Evolutionary conservation across 2,888 invertebrate genomes (phyloP), one percentile per base, ranked within the genome.

Genomic region (Conistra vaccinii): DNA sequence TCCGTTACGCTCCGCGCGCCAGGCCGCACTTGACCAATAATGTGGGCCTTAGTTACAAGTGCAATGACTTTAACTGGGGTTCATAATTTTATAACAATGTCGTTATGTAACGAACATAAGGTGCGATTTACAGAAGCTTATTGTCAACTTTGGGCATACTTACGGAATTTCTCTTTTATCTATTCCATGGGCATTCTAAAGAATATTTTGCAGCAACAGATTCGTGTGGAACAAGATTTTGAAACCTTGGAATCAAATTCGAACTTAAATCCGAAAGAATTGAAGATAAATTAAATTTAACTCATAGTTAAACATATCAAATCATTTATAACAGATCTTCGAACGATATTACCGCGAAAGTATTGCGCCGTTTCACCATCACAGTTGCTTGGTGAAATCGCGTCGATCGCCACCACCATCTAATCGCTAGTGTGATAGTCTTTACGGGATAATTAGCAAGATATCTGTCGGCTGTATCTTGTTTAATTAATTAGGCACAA

Each of bases 1-100:
- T 80, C 88, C 82, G 89, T 89, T 86, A 88, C 89, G 90, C 86
- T 85, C 78, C 76, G 86, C 75, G 73, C 81, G 78, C 80, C 80
- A 39, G 76, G 76, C 82, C 81, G 60, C 85, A 80, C 86, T 82
- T 83, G 80, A 84, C 87, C 81, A 86, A 78, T 76, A 86, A 78
- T 74, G 61, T 73, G 73, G 72, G 78, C 66, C 73, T 73, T 76
- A 69, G 67, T 48, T 62, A 71, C 76, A 84, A 86, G 86, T 81
- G 85, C 84, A 86, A 75, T 84, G 81, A 84, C 85, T 60, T 73
- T 70, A 70, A 26, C 29, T 66, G n/a, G 58, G 26, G 35, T 29
- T 48, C 29, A n/a, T 60, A 23, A 55, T 73, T 67, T 45, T 48
- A 57, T 78, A 65, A 72, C 53, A 69, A 29, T 61, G n/a, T 66